Evolutionary conservation across 2,113 vertebrate genomes (phyloP).

Genomic region (Dicrurus megarhynchus): DNA sequence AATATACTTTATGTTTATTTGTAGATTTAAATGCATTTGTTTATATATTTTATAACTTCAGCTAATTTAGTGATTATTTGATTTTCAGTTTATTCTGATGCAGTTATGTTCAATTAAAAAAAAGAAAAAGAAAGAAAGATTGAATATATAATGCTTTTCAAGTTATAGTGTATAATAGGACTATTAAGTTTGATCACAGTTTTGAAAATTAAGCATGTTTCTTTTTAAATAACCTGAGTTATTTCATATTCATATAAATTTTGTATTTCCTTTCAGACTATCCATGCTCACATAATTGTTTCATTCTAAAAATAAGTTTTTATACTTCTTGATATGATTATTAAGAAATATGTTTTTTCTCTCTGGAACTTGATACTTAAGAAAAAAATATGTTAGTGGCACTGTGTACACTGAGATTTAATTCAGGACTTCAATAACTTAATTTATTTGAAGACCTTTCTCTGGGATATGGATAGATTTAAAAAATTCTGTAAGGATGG

Average conservation of each 20-base stretch:
- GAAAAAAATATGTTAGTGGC: background rate
- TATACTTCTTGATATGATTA: background rate
- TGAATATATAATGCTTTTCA: background rate
- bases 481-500: background rate
- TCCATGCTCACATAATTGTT: background rate
- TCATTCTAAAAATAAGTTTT: background rate
- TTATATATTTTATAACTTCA: background rate
- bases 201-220: background rate
- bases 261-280: background rate
- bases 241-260: background rate
- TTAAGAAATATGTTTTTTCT: background rate
- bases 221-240: background rate
- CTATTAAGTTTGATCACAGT: background rate
- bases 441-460: background rate
- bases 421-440: background rate
- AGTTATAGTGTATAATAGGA: background rate
- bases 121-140: background rate
- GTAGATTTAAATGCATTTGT: background rate
- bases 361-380: background rate
- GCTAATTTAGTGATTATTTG: background rate
- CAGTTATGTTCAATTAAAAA: background rate
- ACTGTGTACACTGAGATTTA: background rate
- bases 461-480: background rate
- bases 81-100: background rate
- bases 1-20: background rate